Evolutionary conservation across 2,797 vertebrate genomes (phyloP), one percentile per base, ranked within the genome.

Genomic region (Threskiornis aethiopicus): DNA sequence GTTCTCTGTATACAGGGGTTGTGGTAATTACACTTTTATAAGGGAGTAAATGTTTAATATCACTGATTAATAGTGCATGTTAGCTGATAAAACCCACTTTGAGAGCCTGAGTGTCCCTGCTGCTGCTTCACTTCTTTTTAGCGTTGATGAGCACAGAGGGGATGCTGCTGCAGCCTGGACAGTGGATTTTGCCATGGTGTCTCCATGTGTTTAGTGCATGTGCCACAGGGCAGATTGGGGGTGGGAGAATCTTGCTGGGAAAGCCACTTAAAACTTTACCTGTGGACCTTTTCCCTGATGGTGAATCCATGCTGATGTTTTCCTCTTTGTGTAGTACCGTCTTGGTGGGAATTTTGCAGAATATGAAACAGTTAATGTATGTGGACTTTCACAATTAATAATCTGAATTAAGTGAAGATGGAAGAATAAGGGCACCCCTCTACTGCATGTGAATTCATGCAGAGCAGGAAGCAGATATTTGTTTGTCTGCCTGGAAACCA

Each of bases 21-120:
- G 71, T 41, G 35, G 72, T 64, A 69, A 83, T 90, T 88, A 76
- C 64, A n/a, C 79, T 93, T 95, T 94, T 91, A 94, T 72, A 92
- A 87, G 76, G 80, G 61, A 86, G 28, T 75, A 94, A 90, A 85
- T 80, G 91, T 82, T 91, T 93, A 90, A 85, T 90, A 89, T 89
- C 66, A 18, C 47, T 87, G 78, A 51, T 93, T 84, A 94, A 96
- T 78, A 54, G 89, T 42, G 67, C 47, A 18, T 61, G 37, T 62
- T 64, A 65, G 61, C 57, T 58, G 69, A 65, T 66, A 55, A 87
- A 81, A 64, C 26, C 42, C 39, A 35, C 37, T 90, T 86, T 25
- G 39, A 59, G 58, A 87, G 49, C 10, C 42, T 41, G 55, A 35
- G 26, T 6, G 35, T 67, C 70, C 49, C 55, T 51, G 46, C 55